phyloP scores from a whole-genome alignment of 2,888 invertebrate genomes.

The Nowickia ferox region DNA sequence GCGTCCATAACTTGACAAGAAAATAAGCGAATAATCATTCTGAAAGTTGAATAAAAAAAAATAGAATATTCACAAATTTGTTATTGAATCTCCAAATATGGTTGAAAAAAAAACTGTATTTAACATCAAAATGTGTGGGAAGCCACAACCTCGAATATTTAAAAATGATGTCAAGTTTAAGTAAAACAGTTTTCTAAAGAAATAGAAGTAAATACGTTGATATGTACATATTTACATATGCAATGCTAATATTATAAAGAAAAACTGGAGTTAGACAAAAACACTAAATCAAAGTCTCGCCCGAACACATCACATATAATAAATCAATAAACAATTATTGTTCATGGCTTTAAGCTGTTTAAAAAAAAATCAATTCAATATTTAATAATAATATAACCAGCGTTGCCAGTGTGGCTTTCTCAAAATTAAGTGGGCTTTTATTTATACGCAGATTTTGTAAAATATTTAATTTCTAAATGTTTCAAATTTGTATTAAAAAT shows the following conservation, averaged over 20 bases:
- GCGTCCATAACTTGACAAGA: not conserved
- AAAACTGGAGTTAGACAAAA: slow-evolving; percentile 7
- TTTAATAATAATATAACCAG: not conserved
- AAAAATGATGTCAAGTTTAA: slow-evolving; percentile 63
- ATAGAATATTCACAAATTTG: not conserved
- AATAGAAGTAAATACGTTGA: not conserved
- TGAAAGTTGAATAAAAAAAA: not conserved
- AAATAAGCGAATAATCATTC: not conserved
- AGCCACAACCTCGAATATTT: slow-evolving; percentile 46
- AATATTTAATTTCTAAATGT: too few relatives aligned
- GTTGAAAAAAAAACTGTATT: slow-evolving; percentile 2
- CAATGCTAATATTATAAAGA: slow-evolving; percentile 5
- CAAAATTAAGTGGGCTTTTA: too few relatives aligned
- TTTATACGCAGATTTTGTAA: too few relatives aligned
- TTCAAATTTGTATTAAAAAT: too few relatives aligned
- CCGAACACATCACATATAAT: slow-evolving; percentile 23
- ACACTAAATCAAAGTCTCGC: slow-evolving; percentile 40
- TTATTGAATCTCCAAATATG: not conserved
- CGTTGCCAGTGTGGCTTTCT: too few relatives aligned
- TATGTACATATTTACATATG: not conserved
- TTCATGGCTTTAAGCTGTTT: slow-evolving; percentile 3
- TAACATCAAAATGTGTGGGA: slow-evolving; percentile 52
- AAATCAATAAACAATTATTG: not conserved
- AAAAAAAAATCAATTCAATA: not conserved
- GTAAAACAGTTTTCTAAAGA: not conserved